Conservation (phyloP, 2,113 vertebrate genomes). For the Labrus mixtus region DNA sequence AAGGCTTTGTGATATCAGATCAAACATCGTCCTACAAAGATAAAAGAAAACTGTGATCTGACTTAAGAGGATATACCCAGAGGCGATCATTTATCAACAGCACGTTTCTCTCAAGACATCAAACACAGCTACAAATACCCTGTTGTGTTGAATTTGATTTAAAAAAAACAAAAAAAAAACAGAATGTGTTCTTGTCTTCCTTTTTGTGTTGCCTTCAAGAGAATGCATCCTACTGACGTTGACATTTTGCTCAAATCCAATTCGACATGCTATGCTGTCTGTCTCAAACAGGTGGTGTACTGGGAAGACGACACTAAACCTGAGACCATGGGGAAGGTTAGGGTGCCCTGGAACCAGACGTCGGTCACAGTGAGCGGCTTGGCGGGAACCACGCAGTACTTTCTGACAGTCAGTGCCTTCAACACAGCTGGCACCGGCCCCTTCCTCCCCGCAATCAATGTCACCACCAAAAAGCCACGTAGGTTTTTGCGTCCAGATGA, state of each 20-base stretch:
- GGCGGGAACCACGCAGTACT: slow-evolving; percentile 89
- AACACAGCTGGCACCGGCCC: slow-evolving; percentile 95
- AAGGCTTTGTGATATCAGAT: slow-evolving; percentile 33
- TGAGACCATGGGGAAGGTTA: slow-evolving; percentile 89
- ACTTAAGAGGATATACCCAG: slow-evolving; percentile 28
- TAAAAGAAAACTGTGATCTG: slow-evolving; percentile 31
- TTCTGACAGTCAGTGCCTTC: slow-evolving; percentile 91
- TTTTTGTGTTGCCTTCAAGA: too few species aligned
- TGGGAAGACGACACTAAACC: slow-evolving; percentile 93
- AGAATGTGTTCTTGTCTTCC: neutral
- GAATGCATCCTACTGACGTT: neutral
- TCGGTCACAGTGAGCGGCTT: slow-evolving; percentile 87
- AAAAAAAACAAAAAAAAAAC: neutral
- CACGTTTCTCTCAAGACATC: slow-evolving; percentile 27
- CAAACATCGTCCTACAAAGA: slow-evolving; percentile 23
- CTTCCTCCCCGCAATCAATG: slow-evolving; percentile 90
- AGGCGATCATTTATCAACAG: slow-evolving; percentile 19
- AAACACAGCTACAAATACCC: slow-evolving; percentile 15
- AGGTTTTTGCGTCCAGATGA: slow-evolving; percentile 45
- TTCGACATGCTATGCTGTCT: neutral
- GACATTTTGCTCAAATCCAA: slow-evolving; percentile 16
- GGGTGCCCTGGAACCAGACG: slow-evolving; percentile 90
- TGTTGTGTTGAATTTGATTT: neutral
- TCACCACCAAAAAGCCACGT: slow-evolving; percentile 97
- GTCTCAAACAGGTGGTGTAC: slow-evolving; percentile 87